These are phyloP conservation scores for Acronicta leporina DNA, from an alignment of 2,888 invertebrate genomes.

Conservation along the genomic window DNA sequence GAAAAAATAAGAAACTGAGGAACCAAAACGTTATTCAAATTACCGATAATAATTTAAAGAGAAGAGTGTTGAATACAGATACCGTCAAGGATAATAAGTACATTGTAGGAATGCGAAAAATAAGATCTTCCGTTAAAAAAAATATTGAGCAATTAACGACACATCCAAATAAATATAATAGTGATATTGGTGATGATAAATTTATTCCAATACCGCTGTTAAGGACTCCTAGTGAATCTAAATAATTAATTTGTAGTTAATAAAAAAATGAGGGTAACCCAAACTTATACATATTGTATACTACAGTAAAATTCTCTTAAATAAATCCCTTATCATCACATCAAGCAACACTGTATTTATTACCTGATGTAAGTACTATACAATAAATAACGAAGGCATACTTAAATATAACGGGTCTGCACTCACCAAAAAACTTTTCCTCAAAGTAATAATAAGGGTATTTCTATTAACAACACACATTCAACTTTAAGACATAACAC, in stretches of 20 bases:
- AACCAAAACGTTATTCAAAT: constrained; percentile 21
- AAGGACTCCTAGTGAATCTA: constrained; percentile 50
- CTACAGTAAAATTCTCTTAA: neutral
- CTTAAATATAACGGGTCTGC: constrained; percentile 6
- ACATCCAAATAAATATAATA: constrained; percentile 32
- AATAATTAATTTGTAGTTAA: neutral
- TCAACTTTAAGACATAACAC: constrained; percentile 31
- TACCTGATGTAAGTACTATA: neutral
- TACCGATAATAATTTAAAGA: constrained; percentile 37
- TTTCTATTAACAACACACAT: constrained; percentile 31
- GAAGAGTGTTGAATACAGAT: constrained; percentile 40
- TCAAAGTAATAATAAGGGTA: constrained; percentile 7
- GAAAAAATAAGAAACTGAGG: constrained; percentile 24
- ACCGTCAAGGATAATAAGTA: constrained; percentile 28
- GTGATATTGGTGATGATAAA: constrained; percentile 59
- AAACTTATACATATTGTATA: constrained; percentile 14
- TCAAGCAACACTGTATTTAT: neutral
- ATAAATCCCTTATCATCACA: neutral
- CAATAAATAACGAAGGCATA: neutral
- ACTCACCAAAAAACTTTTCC: constrained; percentile 36
- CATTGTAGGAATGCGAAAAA: constrained; percentile 24
- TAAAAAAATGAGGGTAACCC: neutral
- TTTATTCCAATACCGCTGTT: constrained; percentile 74
- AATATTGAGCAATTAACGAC: constrained; percentile 34
- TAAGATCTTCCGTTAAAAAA: constrained; percentile 38